A percentile compares a stretch with the other conserved stretches of the same genome.
phyloP scores from a whole-genome alignment of 2,888 invertebrate species.

The Chymomyza amoena region DNA sequence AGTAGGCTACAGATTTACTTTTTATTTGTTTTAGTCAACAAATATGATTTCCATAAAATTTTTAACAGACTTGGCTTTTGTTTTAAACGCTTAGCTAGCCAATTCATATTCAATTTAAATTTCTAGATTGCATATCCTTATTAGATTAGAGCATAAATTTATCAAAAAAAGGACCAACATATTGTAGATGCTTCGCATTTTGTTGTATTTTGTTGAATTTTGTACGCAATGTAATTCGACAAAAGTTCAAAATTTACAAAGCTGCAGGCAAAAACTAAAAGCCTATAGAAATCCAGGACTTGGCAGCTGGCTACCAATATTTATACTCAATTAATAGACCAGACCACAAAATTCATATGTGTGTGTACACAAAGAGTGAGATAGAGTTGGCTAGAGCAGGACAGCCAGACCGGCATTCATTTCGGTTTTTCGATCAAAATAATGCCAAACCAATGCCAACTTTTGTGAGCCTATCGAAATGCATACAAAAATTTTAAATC shows the following conservation, averaged over 20 bases:
- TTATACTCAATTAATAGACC: conserved; percentile 63
- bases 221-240: too few relatives aligned
- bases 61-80: not conserved
- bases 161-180: not conserved
- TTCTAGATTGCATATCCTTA: not conserved
- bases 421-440: conserved; percentile 61
- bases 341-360: conserved; percentile 33
- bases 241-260: not conserved
- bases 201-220: not conserved
- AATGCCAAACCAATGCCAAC: conserved; percentile 45
- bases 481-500: conserved; percentile 44
- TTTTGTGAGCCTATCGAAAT: conserved; percentile 34
- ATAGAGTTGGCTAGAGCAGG: not conserved
- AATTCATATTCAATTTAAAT: not conserved
- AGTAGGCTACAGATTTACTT: not conserved
- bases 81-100: not conserved
- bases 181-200: not conserved
- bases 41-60: not conserved
- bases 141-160: not conserved
- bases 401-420: conserved; percentile 35
- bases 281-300: not conserved
- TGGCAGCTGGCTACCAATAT: conserved; percentile 45
- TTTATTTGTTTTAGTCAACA: not conserved
- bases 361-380: not conserved
- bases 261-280: not conserved